Base-by-base conservation (phyloP, 2,888 invertebrate genomes). In the Lepidochitona cinerea region DNA sequence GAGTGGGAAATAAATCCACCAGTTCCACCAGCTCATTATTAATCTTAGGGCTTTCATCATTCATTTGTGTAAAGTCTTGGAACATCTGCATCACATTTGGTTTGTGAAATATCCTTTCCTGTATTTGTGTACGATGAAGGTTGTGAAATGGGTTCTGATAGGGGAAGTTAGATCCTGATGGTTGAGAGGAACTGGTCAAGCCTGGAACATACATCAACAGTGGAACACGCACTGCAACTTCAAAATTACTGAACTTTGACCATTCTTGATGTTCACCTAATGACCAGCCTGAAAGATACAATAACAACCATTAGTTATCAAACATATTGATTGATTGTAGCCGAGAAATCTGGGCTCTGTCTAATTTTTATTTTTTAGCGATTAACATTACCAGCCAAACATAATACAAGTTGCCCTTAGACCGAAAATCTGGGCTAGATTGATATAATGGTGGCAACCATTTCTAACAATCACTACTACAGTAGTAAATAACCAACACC, bases 211-310 rank as follows among this genome's bases (percentile, higher is more conserved):
- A 93, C 69, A 97, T 92, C 71, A 97, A 92, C 23, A 97, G 89
- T 0, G 97, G 97, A 0, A 96, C 96, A 81, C 93, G 93, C 14
- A 95, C 91, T 0, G 96, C 94, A 18, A 95, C 94, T 81, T 97
- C 96, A 88, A 95, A 97, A 90, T 96, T 96, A 87, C 96, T 96
- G 90, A 94, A 97, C 90, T 97, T 97, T 0, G 96, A 94, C 96
- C 97, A 97, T 87, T 96, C 94, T 23, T 95, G 95, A 86, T 96
- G 96, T 91, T 97, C 97, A 53, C 97, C 96, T 75, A 96, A 90
- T 0, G 96, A 95, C 96, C 96, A 97, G 36, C 97, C 96, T 96
- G 77, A 3, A n/a, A n/a, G n/a, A n/a, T n/a, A n/a, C n/a, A n/a
- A n/a, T n/a, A n/a, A n/a, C n/a, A n/a, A n/a, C n/a, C n/a, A n/a